Conservation (phyloP, 2,888 invertebrate species). For the Caenorhabditis becei region DNA sequence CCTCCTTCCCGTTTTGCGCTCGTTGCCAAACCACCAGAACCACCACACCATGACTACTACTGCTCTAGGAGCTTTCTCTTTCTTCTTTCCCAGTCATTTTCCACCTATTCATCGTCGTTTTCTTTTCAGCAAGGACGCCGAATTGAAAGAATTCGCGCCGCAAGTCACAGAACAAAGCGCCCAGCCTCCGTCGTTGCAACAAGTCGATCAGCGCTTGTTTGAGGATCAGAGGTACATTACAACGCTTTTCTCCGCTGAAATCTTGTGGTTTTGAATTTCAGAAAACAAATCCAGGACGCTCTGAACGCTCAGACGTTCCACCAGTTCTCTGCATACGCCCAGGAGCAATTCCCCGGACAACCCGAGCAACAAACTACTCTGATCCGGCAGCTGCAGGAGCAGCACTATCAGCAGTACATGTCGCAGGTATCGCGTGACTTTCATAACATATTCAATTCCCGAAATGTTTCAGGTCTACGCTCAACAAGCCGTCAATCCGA, state of each 20-base stretch:
- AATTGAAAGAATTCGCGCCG: conserved; percentile 60
- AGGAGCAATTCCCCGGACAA: conserved; percentile 89
- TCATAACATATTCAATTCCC: not conserved
- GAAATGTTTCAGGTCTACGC: conserved; percentile 80
- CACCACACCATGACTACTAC: not conserved
- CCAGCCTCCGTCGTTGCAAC: conserved; percentile 37
- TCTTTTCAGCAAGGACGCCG: conserved; percentile 59
- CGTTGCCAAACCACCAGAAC: not conserved
- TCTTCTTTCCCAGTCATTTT: not conserved
- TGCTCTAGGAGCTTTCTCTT: conserved; percentile 1
- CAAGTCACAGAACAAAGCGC: conserved; percentile 59
- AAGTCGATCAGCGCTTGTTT: conserved; percentile 66
- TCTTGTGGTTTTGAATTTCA: conserved; percentile 44
- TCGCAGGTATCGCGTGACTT: conserved; percentile 86
- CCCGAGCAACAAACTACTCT: conserved; percentile 90
- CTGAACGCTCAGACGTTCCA: conserved; percentile 90
- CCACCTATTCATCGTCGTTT: conserved; percentile 7
- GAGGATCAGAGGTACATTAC: conserved; percentile 69
- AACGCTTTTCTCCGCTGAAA: conserved; percentile 4
- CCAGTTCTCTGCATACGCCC: conserved; percentile 93
- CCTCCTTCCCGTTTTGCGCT: not conserved
- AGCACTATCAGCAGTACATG: conserved; percentile 99
- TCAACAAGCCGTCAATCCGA: conserved; percentile 82
- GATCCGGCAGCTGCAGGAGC: conserved; percentile 95
- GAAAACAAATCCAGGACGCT: conserved; percentile 91